Conservation (phyloP, 2,888 invertebrate species). For the Nysson spinosus region DNA sequence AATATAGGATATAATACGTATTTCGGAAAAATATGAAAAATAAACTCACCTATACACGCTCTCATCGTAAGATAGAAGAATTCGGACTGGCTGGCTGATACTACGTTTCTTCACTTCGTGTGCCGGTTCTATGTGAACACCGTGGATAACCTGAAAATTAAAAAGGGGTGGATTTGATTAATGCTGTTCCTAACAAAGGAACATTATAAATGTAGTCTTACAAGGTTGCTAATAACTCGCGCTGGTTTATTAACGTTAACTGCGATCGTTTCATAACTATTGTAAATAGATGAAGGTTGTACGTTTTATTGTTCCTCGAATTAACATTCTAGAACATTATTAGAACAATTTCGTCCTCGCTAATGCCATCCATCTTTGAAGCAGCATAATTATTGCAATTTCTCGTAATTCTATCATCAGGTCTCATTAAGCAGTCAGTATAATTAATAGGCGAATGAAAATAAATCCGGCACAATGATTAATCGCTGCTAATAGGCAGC, state of each 20-base stretch:
- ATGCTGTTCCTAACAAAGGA: not conserved
- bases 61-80: conserved; percentile 90
- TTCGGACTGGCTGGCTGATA: conserved; percentile 89
- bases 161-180: not conserved
- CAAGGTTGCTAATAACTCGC: not conserved
- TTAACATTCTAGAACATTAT: no score
- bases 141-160: conserved; percentile 86
- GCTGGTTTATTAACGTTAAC: not conserved
- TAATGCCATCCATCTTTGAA: no score
- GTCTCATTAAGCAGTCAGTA: conserved; percentile 1
- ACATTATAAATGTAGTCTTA: not conserved
- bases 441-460: conserved; percentile 9
- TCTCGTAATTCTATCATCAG: not conserved
- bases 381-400: not conserved
- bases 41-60: conserved; percentile 89
- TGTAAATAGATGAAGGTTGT: no score
- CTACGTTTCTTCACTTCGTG: conserved; percentile 89
- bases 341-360: no score
- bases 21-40: not conserved
- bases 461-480: conserved; percentile 26
- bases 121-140: conserved; percentile 88
- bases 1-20: no score
- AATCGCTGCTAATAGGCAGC: conserved; percentile 24
- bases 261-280: no score
- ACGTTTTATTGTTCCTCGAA: no score